phyloP scores from a whole-genome alignment of 2,888 invertebrate species.

The Antheraea yamamai region DNA sequence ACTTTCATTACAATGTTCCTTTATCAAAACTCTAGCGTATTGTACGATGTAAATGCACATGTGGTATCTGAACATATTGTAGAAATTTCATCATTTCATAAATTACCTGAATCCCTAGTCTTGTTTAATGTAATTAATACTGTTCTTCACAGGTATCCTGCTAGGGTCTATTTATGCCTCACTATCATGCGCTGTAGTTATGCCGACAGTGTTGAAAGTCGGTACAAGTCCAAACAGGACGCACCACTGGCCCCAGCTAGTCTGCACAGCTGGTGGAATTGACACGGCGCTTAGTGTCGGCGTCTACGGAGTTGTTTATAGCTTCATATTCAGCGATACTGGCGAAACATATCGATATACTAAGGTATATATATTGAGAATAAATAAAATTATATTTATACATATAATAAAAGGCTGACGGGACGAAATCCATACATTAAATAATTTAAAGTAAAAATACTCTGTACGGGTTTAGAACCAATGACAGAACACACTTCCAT shows the following conservation, averaged over 20 bases:
- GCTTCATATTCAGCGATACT: conserved; percentile 58
- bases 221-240: conserved; percentile 41
- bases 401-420: too few species aligned
- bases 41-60: neutral
- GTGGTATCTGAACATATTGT: too few species aligned
- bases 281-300: conserved; percentile 74
- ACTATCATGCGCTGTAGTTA: conserved; percentile 66
- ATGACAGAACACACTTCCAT: too few species aligned
- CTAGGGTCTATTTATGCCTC: conserved; percentile 69
- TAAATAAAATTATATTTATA: neutral
- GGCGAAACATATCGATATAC: conserved; percentile 56
- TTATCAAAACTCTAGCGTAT: neutral
- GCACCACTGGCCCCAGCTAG: conserved; percentile 66
- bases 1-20: too few species aligned
- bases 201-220: conserved; percentile 59
- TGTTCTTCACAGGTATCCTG: conserved; percentile 53
- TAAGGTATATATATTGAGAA: conserved; percentile 47
- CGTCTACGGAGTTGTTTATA: conserved; percentile 64
- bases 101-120: neutral
- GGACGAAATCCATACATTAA: too few species aligned
- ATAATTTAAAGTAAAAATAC: too few species aligned
- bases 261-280: conserved; percentile 66
- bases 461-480: too few species aligned
- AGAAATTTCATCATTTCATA: neutral
- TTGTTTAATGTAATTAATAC: neutral